Evolutionary conservation across 2,888 invertebrate genomes (phyloP).

Genomic region (Drosophila fulvimacula): DNA sequence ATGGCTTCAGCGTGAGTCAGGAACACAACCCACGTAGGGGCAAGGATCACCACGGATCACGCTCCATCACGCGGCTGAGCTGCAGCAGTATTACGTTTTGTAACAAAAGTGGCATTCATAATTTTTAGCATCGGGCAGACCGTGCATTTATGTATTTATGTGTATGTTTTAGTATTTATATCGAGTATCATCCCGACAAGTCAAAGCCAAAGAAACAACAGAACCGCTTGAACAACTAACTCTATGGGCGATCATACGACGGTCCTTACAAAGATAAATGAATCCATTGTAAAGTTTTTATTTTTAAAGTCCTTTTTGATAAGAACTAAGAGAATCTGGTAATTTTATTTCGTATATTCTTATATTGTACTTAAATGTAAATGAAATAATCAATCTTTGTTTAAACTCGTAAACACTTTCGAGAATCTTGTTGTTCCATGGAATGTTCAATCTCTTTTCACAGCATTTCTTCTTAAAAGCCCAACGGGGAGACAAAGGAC

Average conservation of each 20-base stretch:
- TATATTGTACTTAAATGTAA: conserved; percentile 72
- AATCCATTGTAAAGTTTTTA: conserved; percentile 39
- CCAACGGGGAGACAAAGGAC: conserved; percentile 85
- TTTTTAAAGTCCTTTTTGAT: conserved; percentile 30
- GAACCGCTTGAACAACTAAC: conserved; percentile 16
- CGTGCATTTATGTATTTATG: conserved; percentile 63
- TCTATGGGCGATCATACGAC: conserved; percentile 5
- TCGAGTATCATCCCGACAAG: conserved; percentile 29
- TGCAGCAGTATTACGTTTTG: conserved; percentile 63
- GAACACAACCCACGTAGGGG: conserved; percentile 18
- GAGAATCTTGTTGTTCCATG: neutral
- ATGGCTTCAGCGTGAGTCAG: conserved; percentile 87
- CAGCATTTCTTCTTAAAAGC: conserved; percentile 9
- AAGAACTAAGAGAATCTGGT: conserved; percentile 49
- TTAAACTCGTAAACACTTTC: conserved; percentile 16
- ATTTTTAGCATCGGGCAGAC: conserved; percentile 36
- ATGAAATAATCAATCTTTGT: conserved; percentile 54
- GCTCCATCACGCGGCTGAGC: conserved; percentile 16
- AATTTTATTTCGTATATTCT: conserved; percentile 62
- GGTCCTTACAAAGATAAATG: neutral
- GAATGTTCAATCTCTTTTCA: conserved; percentile 53
- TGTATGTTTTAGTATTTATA: conserved; percentile 53
- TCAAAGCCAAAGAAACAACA: conserved; percentile 54
- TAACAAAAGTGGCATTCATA: conserved; percentile 27
- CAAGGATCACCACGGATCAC: too few species aligned